A percentile compares a stretch with the other conserved stretches of the same genome.
These are phyloP conservation scores for Cordilura impudica DNA, from an alignment of 2,888 invertebrate genomes.

Conservation along the genomic window DNA sequence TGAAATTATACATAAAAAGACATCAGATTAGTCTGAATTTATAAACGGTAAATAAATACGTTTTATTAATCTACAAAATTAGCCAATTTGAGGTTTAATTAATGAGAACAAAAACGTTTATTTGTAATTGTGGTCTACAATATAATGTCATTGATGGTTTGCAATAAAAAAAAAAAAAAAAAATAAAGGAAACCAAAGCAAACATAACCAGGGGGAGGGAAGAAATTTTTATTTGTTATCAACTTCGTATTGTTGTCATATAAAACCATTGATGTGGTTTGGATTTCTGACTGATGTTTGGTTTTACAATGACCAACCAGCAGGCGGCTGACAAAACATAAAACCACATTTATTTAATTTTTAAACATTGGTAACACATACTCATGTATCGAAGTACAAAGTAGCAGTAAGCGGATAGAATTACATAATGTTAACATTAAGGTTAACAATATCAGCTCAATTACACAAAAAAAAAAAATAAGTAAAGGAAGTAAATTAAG, in stretches of 20 bases:
- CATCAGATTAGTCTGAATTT: too few relatives aligned
- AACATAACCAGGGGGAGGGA: not conserved
- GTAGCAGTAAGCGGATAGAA: not conserved
- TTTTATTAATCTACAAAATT: conserved; percentile 9
- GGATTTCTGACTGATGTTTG: conserved; percentile 22
- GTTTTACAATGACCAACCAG: conserved; percentile 15
- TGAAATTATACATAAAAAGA: too few relatives aligned
- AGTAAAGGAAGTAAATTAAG: conserved; percentile 51
- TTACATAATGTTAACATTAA: not conserved
- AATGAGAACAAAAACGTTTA: conserved; percentile 40
- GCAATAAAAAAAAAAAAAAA: conserved; percentile 47
- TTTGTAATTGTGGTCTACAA: conserved; percentile 49
- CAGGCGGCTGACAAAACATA: conserved; percentile 39
- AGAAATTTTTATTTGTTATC: conserved; percentile 15
- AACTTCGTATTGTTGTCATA: conserved; percentile 40
- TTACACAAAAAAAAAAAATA: conserved; percentile 15
- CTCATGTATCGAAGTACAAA: not conserved
- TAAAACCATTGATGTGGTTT: conserved; percentile 55
- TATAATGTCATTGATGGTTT: conserved; percentile 40
- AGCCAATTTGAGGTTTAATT: conserved; percentile 48
- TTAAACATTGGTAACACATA: conserved; percentile 27
- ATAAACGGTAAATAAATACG: too few relatives aligned
- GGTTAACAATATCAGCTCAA: conserved; percentile 29
- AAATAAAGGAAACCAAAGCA: conserved; percentile 21
- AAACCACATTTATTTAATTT: conserved; percentile 53